Evolutionary conservation across 2,113 vertebrate species (phyloP).

Genomic region (Lipotes vexillifer): DNA sequence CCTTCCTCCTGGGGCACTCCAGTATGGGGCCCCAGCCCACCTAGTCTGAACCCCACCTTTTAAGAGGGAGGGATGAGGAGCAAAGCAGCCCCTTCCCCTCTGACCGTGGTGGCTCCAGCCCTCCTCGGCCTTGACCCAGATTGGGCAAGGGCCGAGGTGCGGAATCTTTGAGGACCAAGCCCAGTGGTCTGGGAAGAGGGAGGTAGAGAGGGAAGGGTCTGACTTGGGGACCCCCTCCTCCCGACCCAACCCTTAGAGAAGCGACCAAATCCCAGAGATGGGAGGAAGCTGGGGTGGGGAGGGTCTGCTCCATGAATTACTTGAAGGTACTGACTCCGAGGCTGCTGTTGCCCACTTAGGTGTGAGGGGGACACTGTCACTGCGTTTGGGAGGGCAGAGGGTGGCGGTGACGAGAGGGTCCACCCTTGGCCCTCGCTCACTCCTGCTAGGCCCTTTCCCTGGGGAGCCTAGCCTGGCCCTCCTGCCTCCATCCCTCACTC

Average conservation of each 20-base stretch:
- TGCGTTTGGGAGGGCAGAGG: conserved; percentile 64
- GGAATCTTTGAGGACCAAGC: conserved; percentile 67
- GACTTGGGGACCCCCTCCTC: conserved; percentile 54
- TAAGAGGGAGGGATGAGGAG: conserved; percentile 55
- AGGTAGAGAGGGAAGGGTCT: conserved; percentile 49
- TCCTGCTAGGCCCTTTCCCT: conserved; percentile 47
- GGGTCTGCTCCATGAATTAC: conserved; percentile 72
- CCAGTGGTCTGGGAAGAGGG: conserved; percentile 64
- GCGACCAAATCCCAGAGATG: conserved; percentile 73
- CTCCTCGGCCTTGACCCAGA: conserved; percentile 30
- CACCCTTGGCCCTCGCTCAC: neutral
- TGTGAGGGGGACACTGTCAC: conserved; percentile 67
- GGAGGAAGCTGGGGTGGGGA: conserved; percentile 62
- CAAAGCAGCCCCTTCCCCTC: conserved; percentile 53
- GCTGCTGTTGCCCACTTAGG: conserved; percentile 63
- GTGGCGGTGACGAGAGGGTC: conserved; percentile 3
- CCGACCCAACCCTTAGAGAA: conserved; percentile 50
- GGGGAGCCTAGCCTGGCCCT: conserved; percentile 29
- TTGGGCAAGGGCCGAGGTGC: conserved; percentile 27
- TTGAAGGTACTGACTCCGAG: conserved; percentile 74
- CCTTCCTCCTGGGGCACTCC: conserved; percentile 43
- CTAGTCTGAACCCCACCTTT: conserved; percentile 55
- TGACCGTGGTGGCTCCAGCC: conserved; percentile 30
- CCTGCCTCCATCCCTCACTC: conserved; percentile 59
- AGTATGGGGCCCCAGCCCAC: conserved; percentile 33